A percentile compares a stretch with the other conserved stretches of the same genome.
These are phyloP conservation scores for Chironomus tentans DNA, from an alignment of 2,888 invertebrate species.

Conservation along the genomic window DNA sequence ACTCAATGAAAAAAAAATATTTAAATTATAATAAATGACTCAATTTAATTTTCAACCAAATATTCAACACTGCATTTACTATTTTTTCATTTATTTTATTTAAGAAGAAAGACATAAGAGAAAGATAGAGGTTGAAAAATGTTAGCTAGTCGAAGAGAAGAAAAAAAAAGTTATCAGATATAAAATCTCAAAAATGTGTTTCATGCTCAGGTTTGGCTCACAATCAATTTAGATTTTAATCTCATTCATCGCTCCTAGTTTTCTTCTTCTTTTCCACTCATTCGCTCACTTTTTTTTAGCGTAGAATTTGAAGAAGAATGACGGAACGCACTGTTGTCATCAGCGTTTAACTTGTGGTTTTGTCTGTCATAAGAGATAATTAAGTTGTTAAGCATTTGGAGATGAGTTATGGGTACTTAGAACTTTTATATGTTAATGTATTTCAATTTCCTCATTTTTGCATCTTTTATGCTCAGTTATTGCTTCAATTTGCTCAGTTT, in stretches of 20 bases:
- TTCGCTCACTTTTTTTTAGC: neutral
- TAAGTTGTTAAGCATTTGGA: too few relatives aligned
- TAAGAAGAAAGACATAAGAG: neutral
- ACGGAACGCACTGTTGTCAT: too few relatives aligned
- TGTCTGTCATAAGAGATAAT: too few relatives aligned
- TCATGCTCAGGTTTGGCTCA: conserved; percentile 1
- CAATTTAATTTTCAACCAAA: conserved; percentile 1
- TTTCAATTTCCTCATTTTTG: too few relatives aligned
- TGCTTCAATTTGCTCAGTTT: too few relatives aligned
- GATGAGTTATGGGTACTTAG: too few relatives aligned
- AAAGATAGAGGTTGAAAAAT: neutral
- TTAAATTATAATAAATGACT: conserved; percentile 25
- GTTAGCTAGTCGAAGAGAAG: neutral
- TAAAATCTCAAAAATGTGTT: conserved; percentile 2
- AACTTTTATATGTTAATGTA: too few relatives aligned
- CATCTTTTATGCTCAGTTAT: too few relatives aligned
- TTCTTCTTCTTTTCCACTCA: neutral
- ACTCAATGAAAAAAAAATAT: conserved; percentile 3
- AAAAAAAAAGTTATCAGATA: conserved; percentile 6
- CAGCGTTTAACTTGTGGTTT: too few relatives aligned
- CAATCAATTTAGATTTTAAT: conserved; percentile 19
- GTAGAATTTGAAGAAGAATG: neutral
- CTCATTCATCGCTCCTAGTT: neutral
- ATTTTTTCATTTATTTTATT: too few relatives aligned
- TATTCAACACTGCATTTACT: neutral